These are phyloP conservation scores for Antennarius striatus DNA, from an alignment of 2,113 vertebrate genomes.

Conservation along the genomic window DNA sequence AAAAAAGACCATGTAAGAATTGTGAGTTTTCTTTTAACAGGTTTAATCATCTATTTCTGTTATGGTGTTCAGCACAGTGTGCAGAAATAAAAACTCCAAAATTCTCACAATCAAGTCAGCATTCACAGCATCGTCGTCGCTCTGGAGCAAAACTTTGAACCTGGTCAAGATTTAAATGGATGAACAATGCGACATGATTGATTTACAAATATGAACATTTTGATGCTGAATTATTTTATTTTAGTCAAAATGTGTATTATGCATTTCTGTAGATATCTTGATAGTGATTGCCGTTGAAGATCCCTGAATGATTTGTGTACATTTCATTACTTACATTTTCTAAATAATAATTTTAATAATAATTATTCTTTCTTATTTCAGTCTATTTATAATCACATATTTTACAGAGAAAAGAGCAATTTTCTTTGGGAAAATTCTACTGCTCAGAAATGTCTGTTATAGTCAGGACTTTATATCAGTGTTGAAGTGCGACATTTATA, in stretches of 20 bases:
- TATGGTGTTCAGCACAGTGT: constrained; percentile 84
- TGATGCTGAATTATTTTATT: background rate
- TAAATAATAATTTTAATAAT: background rate
- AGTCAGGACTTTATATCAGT: background rate
- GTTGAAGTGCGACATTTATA: background rate
- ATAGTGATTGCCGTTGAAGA: too few species aligned
- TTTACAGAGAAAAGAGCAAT: background rate
- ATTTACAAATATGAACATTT: background rate
- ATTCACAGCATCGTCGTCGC: constrained; percentile 37
- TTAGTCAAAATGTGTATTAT: too few species aligned
- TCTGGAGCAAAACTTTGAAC: constrained; percentile 16
- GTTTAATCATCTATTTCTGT: constrained; percentile 85
- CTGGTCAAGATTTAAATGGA: constrained; percentile 12
- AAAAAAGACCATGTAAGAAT: background rate
- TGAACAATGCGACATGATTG: background rate
- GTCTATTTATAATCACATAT: background rate
- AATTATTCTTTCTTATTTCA: background rate
- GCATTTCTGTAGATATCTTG: too few species aligned
- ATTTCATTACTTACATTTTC: too few species aligned
- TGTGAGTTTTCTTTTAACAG: constrained; percentile 58
- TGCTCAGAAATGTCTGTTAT: background rate
- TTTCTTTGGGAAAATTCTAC: background rate
- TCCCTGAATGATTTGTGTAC: background rate
- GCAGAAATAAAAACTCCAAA: constrained; percentile 66
- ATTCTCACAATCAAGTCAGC: constrained; percentile 13